Evolutionary conservation across 2,888 invertebrate species (phyloP).

Genomic region (Heliothis peltigera): DNA sequence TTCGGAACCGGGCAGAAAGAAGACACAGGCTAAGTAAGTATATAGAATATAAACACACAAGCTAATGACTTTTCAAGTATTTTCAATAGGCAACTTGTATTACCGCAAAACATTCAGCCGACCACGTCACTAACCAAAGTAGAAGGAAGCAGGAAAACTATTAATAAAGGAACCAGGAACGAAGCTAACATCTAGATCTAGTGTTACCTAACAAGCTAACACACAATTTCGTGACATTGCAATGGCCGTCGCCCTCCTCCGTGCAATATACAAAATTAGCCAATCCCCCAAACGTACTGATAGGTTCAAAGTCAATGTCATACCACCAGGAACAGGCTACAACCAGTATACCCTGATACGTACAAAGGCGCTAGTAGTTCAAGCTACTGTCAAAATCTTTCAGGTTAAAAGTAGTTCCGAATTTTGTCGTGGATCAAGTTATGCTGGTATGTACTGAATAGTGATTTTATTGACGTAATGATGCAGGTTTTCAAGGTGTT

Average conservation of each 20-base stretch:
- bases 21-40: no score
- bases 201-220: constrained; percentile 36
- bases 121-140: no score
- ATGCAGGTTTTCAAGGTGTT: constrained; percentile 39
- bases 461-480: constrained; percentile 16
- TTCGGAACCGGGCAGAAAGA: no score
- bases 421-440: constrained; percentile 1
- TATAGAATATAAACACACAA: no score
- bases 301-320: constrained; percentile 72
- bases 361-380: constrained; percentile 1
- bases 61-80: no score
- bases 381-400: neutral
- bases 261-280: constrained; percentile 63
- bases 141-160: neutral
- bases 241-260: constrained; percentile 58
- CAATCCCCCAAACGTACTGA: constrained; percentile 58
- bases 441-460: constrained; percentile 2
- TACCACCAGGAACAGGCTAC: constrained; percentile 47
- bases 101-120: no score
- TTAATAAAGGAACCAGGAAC: constrained; percentile 36
- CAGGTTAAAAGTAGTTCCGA: constrained; percentile 6
- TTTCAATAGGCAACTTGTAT: no score
- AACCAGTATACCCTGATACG: constrained; percentile 11
- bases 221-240: constrained; percentile 55
- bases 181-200: constrained; percentile 29